Evolutionary conservation across 2,113 vertebrate genomes (phyloP).

Genomic region (Cynocephalus volans): DNA sequence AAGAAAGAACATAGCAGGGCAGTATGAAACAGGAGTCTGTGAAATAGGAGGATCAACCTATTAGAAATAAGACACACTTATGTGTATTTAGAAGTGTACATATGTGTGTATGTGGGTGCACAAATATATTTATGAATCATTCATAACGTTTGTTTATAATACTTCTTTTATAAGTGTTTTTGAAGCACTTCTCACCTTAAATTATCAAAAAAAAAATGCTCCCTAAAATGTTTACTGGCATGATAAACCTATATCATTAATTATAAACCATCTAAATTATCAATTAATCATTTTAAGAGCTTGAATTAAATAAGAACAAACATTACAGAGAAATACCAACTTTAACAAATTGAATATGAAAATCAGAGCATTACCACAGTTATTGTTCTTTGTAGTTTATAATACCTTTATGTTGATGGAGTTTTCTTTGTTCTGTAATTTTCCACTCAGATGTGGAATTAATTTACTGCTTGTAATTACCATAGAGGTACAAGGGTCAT

Average conservation of each 20-base stretch:
- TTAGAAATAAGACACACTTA: not conserved
- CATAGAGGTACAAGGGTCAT: not conserved
- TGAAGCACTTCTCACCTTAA: slow-evolving; percentile 9
- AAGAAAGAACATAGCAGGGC: accelerated
- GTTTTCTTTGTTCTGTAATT: slow-evolving; percentile 34
- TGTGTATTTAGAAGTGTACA: not conserved
- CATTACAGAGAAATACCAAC: not conserved
- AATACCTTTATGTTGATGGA: not conserved
- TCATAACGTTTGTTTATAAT: not conserved
- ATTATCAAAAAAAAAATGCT: not conserved
- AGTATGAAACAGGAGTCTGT: accelerated
- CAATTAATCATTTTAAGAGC: slow-evolving; percentile 11
- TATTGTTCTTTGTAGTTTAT: not conserved
- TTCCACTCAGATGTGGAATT: not conserved
- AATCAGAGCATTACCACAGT: not conserved
- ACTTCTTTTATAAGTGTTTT: not conserved
- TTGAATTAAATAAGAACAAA: slow-evolving; percentile 1
- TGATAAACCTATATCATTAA: slow-evolving; percentile 31
- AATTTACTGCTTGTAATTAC: not conserved
- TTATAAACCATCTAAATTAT: not conserved
- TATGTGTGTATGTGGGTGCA: accelerated
- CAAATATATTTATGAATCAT: not conserved
- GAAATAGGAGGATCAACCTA: not conserved
- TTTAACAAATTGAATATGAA: not conserved
- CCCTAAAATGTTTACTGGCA: not conserved